Evolutionary conservation across 2,797 vertebrate genomes (phyloP).

Genomic region (Emys orbicularis): DNA sequence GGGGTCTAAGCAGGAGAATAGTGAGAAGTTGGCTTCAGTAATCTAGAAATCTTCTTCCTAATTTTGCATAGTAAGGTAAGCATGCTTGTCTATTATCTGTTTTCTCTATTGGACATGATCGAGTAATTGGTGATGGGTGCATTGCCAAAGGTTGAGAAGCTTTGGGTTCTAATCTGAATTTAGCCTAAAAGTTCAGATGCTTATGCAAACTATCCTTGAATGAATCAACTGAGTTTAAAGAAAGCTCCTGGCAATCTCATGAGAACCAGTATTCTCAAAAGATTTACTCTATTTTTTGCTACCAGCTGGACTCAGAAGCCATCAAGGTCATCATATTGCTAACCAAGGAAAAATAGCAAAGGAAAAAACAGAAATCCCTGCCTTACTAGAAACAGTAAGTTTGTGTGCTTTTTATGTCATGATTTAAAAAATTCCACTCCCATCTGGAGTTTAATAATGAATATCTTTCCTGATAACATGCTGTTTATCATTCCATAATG

Average conservation of each 20-base stretch:
- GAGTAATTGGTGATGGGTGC: not conserved
- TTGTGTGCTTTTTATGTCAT: slow-evolving; percentile 37
- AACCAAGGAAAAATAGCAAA: not conserved
- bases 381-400: not conserved
- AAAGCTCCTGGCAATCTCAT: not conserved
- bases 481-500: slow-evolving; percentile 18
- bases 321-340: not conserved
- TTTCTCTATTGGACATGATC: not conserved
- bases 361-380: not conserved
- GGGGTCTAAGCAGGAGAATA: not conserved
- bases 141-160: not conserved
- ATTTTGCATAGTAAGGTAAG: not conserved
- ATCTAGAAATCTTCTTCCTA: not conserved
- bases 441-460: slow-evolving; percentile 6
- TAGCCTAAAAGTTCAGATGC: not conserved
- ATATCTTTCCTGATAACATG: slow-evolving; percentile 20
- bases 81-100: not conserved
- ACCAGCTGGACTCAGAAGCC: not conserved
- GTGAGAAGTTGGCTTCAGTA: not conserved
- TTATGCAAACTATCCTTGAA: not conserved
- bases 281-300: not conserved
- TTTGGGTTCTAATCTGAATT: not conserved
- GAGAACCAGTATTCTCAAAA: not conserved
- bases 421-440: slow-evolving; percentile 10
- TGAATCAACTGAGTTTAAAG: not conserved